Percentiles rank a stretch among this genome's conserved stretches.
Conservation (phyloP, 2,888 invertebrate genomes). For the Melieria picta region DNA sequence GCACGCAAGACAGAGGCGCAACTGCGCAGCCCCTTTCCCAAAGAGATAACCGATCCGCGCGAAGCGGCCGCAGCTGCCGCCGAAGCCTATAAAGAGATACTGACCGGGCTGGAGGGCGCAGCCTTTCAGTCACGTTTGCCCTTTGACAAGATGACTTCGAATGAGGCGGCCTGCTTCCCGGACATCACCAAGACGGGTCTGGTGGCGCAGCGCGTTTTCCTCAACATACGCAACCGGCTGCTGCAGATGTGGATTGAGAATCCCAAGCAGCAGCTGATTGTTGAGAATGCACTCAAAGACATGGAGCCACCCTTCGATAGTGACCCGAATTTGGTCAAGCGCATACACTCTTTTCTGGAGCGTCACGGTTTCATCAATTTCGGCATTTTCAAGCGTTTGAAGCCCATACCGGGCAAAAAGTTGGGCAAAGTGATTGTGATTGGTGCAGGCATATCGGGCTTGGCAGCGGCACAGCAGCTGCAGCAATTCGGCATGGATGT, state of each 20-base stretch:
- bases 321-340: slow-evolving; percentile 83
- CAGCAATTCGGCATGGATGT: slow-evolving; percentile 97
- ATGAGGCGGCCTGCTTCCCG: slow-evolving; percentile 93
- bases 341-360: slow-evolving; percentile 91
- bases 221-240: slow-evolving; percentile 90
- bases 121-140: slow-evolving; percentile 94
- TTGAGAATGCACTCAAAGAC: slow-evolving; percentile 82
- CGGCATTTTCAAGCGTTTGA: slow-evolving; percentile 91
- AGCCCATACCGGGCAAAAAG: slow-evolving; percentile 75
- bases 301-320: slow-evolving; percentile 93
- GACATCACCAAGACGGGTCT: slow-evolving; percentile 87
- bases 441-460: slow-evolving; percentile 87
- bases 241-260: slow-evolving; percentile 96
- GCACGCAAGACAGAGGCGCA: slow-evolving; percentile 45
- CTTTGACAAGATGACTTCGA: slow-evolving; percentile 92
- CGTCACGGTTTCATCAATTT: slow-evolving; percentile 98
- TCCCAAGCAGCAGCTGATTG: slow-evolving; percentile 89
- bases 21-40: slow-evolving; percentile 47
- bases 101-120: slow-evolving; percentile 81
- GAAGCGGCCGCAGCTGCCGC: slow-evolving; percentile 55
- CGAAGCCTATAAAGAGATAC: slow-evolving; percentile 56
- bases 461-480: slow-evolving; percentile 94
- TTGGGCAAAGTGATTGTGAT: slow-evolving; percentile 71
- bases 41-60: slow-evolving; percentile 48
- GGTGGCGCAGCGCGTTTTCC: slow-evolving; percentile 85